Percentiles rank a stretch among this genome's conserved stretches.
These are phyloP conservation scores for Neofelis nebulosa DNA, from an alignment of 2,113 vertebrate species.

Conservation along the genomic window DNA sequence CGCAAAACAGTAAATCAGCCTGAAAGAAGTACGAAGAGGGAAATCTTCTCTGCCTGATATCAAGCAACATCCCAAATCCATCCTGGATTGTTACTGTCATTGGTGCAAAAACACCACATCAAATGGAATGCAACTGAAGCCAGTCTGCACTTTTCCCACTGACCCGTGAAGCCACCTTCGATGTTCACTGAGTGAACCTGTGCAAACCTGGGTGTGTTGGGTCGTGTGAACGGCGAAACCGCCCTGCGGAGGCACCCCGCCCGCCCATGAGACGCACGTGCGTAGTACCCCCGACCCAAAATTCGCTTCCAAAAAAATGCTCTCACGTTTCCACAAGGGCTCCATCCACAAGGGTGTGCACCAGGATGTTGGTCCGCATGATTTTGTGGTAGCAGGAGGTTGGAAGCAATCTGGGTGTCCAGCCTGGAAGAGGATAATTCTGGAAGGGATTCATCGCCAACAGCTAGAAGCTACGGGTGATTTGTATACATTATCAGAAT, in stretches of 20 bases:
- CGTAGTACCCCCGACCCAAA: fast-evolving
- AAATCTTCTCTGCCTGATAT: neutral
- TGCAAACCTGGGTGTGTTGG: fast-evolving
- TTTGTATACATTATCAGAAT: fast-evolving
- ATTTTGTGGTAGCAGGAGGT: no score
- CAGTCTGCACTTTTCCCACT: fast-evolving
- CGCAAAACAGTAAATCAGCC: neutral
- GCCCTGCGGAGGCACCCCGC: fast-evolving
- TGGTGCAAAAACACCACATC: no score
- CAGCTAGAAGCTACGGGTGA: neutral
- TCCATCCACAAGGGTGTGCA: no score
- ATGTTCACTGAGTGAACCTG: fast-evolving
- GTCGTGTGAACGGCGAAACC: fast-evolving
- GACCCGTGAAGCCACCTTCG: neutral
- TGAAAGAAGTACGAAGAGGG: neutral
- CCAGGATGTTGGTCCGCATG: fast-evolving
- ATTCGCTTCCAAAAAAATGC: neutral
- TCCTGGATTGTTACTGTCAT: neutral
- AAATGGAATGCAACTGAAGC: fast-evolving
- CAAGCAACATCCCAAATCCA: neutral
- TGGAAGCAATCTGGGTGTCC: no score
- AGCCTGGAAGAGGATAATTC: fast-evolving
- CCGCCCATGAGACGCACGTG: fast-evolving
- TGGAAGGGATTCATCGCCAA: neutral
- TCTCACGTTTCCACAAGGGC: neutral